phyloP scores from a whole-genome alignment of 2,113 vertebrate genomes.

The Aramus guarauna region DNA sequence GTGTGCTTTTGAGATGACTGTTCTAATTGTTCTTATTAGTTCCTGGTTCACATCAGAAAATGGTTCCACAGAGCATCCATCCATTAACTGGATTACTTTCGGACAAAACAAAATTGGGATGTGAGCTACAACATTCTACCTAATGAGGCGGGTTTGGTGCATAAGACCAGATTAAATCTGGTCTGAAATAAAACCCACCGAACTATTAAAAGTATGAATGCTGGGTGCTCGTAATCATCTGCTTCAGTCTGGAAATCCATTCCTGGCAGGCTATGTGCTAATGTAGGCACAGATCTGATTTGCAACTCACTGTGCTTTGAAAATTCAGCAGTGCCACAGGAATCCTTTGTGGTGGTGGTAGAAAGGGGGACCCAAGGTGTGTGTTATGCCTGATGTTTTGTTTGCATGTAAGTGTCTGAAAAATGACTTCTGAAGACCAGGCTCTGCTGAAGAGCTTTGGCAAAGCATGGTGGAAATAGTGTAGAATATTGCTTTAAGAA shows the following conservation, averaged over 20 bases:
- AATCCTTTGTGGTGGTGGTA: neutral
- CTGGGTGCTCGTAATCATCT: neutral
- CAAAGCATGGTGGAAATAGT: neutral
- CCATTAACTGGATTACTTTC: neutral
- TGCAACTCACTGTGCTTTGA: neutral
- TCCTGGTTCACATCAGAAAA: neutral
- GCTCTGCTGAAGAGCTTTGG: neutral
- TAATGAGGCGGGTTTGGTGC: neutral
- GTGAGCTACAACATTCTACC: neutral
- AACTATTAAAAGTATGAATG: neutral
- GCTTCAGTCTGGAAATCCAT: neutral
- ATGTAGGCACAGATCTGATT: neutral
- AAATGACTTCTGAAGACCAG: neutral
- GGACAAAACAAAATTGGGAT: neutral
- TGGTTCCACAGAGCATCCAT: neutral
- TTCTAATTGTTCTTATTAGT: neutral
- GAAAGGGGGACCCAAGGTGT: neutral
- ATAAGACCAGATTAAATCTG: neutral
- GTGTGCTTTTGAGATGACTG: neutral
- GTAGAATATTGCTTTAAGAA: neutral
- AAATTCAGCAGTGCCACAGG: neutral
- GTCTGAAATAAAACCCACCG: neutral
- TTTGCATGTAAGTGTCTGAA: neutral
- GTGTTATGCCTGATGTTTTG: neutral
- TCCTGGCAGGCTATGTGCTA: neutral